A percentile compares a stretch with the other conserved stretches of the same genome.
Conservation (phyloP, 2,797 vertebrate genomes). For the Galago senegalensis region DNA sequence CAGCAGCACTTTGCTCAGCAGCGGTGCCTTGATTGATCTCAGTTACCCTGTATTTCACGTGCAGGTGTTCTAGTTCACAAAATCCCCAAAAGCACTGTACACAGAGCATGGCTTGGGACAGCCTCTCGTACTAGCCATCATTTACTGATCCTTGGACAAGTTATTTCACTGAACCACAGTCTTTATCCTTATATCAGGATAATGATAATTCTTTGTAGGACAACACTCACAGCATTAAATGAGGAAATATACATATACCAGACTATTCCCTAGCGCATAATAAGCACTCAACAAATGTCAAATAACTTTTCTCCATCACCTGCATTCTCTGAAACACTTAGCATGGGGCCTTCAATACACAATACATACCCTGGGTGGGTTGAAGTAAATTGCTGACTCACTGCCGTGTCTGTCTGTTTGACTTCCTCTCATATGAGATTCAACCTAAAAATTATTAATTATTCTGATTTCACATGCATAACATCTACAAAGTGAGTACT, state of each 20-base stretch:
- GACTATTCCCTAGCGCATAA: background rate
- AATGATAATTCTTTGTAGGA: background rate
- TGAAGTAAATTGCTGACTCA: conserved; percentile 58
- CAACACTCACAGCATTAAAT: background rate
- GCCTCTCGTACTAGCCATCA: background rate
- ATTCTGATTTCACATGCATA: conserved; percentile 35
- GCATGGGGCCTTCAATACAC: background rate
- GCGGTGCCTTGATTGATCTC: too few species aligned
- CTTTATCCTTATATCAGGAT: background rate
- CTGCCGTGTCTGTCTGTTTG: background rate
- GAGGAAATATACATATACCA: background rate
- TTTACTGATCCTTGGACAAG: background rate
- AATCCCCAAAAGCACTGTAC: background rate
- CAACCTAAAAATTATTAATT: conserved; percentile 34
- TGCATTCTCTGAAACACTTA: background rate
- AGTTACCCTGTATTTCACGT: background rate
- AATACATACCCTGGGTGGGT: background rate
- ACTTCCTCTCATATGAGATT: conserved; percentile 52
- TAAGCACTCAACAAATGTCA: background rate
- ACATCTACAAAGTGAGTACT: background rate
- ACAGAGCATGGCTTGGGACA: background rate
- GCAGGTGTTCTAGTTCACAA: background rate
- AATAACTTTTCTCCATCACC: background rate
- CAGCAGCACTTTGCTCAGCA: background rate
- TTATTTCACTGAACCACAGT: background rate